Conservation (phyloP, 1,140 invertebrate species). For the Procambarus virginalis region DNA sequence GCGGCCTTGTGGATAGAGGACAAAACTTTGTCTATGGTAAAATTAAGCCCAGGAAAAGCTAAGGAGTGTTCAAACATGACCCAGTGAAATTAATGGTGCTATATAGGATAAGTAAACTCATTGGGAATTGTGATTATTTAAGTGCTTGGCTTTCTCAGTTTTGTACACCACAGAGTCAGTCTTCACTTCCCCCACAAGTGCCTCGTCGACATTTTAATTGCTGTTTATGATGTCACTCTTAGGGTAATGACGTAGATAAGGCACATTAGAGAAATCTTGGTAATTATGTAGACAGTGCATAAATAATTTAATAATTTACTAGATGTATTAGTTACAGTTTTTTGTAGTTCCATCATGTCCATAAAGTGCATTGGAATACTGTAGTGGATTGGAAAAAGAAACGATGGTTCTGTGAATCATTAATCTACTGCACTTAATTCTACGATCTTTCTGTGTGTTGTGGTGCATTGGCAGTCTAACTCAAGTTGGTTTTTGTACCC, state of each 20-base stretch:
- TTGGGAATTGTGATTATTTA: background rate
- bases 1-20: slow-evolving; percentile 80
- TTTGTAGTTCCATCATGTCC: background rate
- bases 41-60: slow-evolving; percentile 87
- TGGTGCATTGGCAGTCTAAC: no score
- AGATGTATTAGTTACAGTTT: background rate
- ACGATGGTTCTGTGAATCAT: background rate
- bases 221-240: background rate
- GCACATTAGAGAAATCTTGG: background rate
- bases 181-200: background rate
- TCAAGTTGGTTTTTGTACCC: no score
- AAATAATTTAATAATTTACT: background rate
- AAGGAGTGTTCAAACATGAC: slow-evolving; percentile 11
- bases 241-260: background rate
- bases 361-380: background rate
- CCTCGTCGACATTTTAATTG: background rate
- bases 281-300: background rate
- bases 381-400: background rate
- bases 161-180: background rate
- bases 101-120: background rate
- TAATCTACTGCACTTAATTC: background rate
- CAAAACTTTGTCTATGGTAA: slow-evolving; percentile 96
- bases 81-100: slow-evolving; percentile 18
- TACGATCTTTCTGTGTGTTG: background rate
- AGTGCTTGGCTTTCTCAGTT: background rate